Conservation (phyloP, 53 echinoderm and acorn worm species). For the Mesocentrotus franciscanus region DNA sequence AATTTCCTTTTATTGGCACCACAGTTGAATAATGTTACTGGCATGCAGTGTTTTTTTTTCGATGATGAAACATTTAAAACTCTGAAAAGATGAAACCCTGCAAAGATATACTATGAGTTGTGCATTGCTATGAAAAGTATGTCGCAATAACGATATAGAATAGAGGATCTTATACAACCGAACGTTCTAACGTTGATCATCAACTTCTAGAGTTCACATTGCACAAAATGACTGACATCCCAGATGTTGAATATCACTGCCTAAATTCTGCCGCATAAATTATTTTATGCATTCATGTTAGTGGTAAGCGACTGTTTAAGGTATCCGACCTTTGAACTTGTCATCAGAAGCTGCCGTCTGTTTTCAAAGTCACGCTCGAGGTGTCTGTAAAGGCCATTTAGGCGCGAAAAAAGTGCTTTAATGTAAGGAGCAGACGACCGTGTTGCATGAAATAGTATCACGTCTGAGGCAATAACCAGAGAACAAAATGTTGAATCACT, state of each 20-base stretch:
- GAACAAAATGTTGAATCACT: not conserved
- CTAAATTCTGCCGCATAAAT: not conserved
- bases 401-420: slow-evolving; percentile 24
- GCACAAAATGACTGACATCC: not conserved
- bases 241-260: not conserved
- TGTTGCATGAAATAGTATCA: slow-evolving; percentile 20
- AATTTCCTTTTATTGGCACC: too few species aligned
- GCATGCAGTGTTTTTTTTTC: too few species aligned
- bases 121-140: too few species aligned
- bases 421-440: slow-evolving; percentile 17
- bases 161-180: too few species aligned
- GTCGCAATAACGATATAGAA: too few species aligned
- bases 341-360: slow-evolving; percentile 30
- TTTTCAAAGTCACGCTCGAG: slow-evolving; percentile 38
- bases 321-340: slow-evolving; percentile 32
- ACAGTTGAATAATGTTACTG: too few species aligned
- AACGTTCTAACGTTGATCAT: not conserved
- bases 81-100: too few species aligned
- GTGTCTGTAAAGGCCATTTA: slow-evolving; percentile 33
- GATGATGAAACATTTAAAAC: too few species aligned
- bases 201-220: not conserved
- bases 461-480: not conserved
- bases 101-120: too few species aligned
- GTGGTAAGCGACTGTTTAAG: slow-evolving; percentile 9
- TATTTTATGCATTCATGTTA: not conserved